A percentile compares a stretch with the other conserved stretches of the same genome.
Evolutionary conservation across 2,888 invertebrate genomes (phyloP).

Genomic region (Leistus spinibarbis): DNA sequence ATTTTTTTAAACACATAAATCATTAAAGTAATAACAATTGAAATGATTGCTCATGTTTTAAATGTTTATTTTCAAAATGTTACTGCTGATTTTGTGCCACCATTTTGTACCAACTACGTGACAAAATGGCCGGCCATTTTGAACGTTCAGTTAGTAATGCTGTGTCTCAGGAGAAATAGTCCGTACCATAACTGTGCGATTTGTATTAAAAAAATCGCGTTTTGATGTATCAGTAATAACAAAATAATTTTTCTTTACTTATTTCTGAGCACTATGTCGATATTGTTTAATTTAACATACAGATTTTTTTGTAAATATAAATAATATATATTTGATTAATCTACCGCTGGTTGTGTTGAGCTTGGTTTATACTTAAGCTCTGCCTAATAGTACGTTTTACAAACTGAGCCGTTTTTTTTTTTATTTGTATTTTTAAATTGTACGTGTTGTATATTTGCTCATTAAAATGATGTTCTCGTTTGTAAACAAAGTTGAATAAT

Average conservation of each 20-base stretch:
- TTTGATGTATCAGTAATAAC: conserved; percentile 13
- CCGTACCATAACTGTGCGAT: conserved; percentile 29
- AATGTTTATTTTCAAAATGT: neutral
- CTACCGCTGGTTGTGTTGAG: conserved; percentile 23
- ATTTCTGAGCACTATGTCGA: conserved; percentile 19
- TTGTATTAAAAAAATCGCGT: conserved; percentile 18
- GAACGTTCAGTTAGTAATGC: conserved; percentile 6
- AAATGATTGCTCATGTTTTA: conserved; percentile 13
- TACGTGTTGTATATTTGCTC: conserved; percentile 28
- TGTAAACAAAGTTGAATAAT: conserved; percentile 37
- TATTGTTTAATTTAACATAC: conserved; percentile 32
- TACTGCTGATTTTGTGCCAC: neutral
- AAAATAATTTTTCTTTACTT: neutral
- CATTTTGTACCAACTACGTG: too few species aligned
- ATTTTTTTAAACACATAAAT: neutral
- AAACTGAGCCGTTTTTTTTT: neutral
- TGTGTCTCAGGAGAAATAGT: conserved; percentile 32
- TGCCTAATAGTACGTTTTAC: conserved; percentile 31
- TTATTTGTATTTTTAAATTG: conserved; percentile 13
- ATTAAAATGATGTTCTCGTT: conserved; percentile 18
- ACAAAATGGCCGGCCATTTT: conserved; percentile 28
- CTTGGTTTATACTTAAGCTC: conserved; percentile 16
- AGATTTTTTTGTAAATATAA: conserved; percentile 19
- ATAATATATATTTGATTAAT: conserved; percentile 30
- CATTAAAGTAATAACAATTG: neutral